Evolutionary conservation across 2,113 vertebrate species (phyloP), one percentile per base, ranked within the genome.

Genomic region (Oxyura jamaicensis): DNA sequence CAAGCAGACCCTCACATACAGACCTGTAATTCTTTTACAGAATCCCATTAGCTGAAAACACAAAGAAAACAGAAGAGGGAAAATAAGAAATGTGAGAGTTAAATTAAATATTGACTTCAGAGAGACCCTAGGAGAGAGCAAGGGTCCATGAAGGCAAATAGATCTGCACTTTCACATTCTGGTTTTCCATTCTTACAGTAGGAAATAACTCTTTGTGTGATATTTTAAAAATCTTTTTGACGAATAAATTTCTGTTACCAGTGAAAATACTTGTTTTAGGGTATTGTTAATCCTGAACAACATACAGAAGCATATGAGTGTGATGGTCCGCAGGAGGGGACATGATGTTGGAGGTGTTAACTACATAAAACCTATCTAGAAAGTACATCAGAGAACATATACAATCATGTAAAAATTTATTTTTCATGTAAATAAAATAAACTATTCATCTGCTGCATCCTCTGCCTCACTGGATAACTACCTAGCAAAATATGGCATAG

Each of bases 101-200:
- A 91, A 92, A 96, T 91, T 88, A 92, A 91, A 33, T 93, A 89
- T 65, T 92, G 95, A 94, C 86, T 95, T 86, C 66, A 79, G 25
- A 73, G 58, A 58, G 28, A 80, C 75, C 62, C 44, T 69, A 65
- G 41, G 88, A 92, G 81, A 84, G 58, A 89, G 25, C 21, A 68
- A 82, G 42, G 28, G 23, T 58, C 77, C 62, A 31, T 2, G 11
- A 92, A 56, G 85, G 88, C 72, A 91, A 88, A 78, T 44, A 83
- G 0, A 89, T 26, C 62, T 26, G 22, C 36, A 53, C 23, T 72
- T 82, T 59, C 21, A 53, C 3, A 12, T 56, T 62, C 53, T 31
- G n/a, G 26, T 66, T 94, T 73, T 13, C 20, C 65, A 8, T 20
- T 92, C 53, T 68, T 60, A 69, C 14, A 73, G 36, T 22, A 85